Evolutionary conservation across 2,113 vertebrate genomes (phyloP), one percentile per base, ranked within the genome.

Genomic region (Rhinogobius similis): DNA sequence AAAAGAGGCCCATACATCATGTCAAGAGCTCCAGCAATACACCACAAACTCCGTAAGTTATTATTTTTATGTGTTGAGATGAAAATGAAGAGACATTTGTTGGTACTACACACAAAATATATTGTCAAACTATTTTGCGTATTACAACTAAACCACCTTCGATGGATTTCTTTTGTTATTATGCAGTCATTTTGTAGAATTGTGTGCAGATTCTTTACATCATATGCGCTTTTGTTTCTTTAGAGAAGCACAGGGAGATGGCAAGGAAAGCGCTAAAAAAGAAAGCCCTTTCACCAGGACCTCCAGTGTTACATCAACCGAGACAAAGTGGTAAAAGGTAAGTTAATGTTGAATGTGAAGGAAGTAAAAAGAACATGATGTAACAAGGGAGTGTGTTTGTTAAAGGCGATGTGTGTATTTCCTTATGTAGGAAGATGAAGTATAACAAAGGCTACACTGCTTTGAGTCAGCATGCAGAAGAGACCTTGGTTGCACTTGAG

Each of bases 401-500:
- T 64, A 63, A 2, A 9, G n/a, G 2, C 0, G 1, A 13, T 48
- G 18, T 69, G 73, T 78, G n/a, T 69, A 3, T 0, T 67, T 77
- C 36, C 72, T 26, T n/a, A 38, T 70, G 66, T 24, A 89, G 95
- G 87, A 93, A 82, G 0, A 92, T 97, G 77, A 98, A 95, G 85
- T 98, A 94, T 67, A 98, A 97, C 88, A 98, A 95, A 87, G 97
- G 96, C 71, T 98, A 98, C 32, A 79, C 94, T 0, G 94, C 95
- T 0, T 87, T 99, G 79, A 97, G 94, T 88, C 97, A 99, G 89
- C 93, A 86, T 0, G 90, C 91, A 1, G 97, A 98, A 55, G 97
- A 98, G 63, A 93, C 91, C 53, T 86, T 98, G 80, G 93, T 97
- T 65, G 94, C 95, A 23, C 87, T 98, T 0, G 94, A 96, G 79